phyloP scores from a whole-genome alignment of 2,113 vertebrate species.

The Donacobius atricapilla region DNA sequence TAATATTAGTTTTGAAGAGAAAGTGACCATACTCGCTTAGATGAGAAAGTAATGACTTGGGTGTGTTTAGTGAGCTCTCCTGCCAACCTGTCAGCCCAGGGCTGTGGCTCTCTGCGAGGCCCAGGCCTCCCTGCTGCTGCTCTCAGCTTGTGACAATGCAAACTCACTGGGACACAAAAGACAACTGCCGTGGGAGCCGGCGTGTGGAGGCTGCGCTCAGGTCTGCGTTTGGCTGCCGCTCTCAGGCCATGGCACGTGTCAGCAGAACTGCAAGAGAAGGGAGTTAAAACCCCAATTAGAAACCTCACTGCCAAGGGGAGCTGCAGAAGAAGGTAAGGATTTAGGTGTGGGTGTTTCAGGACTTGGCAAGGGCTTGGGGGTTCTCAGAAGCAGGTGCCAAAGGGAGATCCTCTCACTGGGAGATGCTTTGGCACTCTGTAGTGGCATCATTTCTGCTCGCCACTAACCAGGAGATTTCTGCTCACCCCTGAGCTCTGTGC shows the following conservation, averaged over 20 bases:
- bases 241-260: background rate
- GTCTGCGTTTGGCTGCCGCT: background rate
- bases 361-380: background rate
- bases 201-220: background rate
- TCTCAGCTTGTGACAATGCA: slow-evolving; percentile 9
- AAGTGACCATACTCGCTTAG: slow-evolving; percentile 39
- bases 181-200: slow-evolving; percentile 35
- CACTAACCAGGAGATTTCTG: background rate
- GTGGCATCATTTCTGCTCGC: background rate
- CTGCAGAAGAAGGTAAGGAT: background rate
- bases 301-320: background rate
- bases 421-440: background rate
- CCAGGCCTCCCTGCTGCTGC: background rate
- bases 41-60: slow-evolving; percentile 43
- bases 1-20: slow-evolving; percentile 63
- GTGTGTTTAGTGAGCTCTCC: slow-evolving; percentile 34
- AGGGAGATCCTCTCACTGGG: too few species aligned
- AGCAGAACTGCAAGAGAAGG: slow-evolving; percentile 70
- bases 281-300: background rate
- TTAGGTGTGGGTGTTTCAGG: background rate
- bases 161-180: slow-evolving; percentile 60
- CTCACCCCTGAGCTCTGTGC: background rate
- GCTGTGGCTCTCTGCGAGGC: background rate
- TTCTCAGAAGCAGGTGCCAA: background rate
- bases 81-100: background rate